Conservation (phyloP, 2,113 vertebrate genomes). For the Boulengerochromis microlepis region DNA sequence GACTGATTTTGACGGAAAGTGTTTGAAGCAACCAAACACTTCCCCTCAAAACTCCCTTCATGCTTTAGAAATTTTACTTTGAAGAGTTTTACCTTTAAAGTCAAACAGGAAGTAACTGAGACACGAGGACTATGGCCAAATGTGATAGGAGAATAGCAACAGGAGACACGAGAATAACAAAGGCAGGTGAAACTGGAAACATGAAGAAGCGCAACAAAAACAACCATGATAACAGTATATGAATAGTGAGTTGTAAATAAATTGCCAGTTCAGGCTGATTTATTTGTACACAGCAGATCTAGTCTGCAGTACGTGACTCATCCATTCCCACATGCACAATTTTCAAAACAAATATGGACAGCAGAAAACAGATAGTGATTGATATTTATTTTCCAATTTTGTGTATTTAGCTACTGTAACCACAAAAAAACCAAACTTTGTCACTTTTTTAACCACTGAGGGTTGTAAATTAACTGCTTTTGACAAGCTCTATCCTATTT, state of each 20-base stretch:
- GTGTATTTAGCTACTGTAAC: background rate
- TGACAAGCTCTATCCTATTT: background rate
- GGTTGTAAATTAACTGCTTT: background rate
- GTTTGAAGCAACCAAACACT: background rate
- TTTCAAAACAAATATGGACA: background rate
- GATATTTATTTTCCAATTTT: background rate
- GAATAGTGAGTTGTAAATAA: background rate
- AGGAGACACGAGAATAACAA: background rate
- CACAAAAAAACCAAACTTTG: fast-evolving
- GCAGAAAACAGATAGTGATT: background rate
- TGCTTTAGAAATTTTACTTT: background rate
- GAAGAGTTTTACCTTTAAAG: background rate
- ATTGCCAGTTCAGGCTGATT: background rate
- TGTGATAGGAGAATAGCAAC: background rate
- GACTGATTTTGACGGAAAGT: background rate
- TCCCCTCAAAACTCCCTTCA: background rate
- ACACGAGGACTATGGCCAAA: background rate
- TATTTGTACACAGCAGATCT: background rate
- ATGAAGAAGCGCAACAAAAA: background rate
- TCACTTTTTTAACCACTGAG: background rate
- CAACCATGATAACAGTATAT: background rate
- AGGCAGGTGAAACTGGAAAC: background rate
- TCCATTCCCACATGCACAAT: background rate
- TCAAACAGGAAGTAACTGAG: background rate
- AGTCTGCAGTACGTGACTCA: fast-evolving